A percentile compares a stretch with the other conserved stretches of the same genome.
Conservation (phyloP, 2,113 vertebrate species). For the Plectropomus leopardus region DNA sequence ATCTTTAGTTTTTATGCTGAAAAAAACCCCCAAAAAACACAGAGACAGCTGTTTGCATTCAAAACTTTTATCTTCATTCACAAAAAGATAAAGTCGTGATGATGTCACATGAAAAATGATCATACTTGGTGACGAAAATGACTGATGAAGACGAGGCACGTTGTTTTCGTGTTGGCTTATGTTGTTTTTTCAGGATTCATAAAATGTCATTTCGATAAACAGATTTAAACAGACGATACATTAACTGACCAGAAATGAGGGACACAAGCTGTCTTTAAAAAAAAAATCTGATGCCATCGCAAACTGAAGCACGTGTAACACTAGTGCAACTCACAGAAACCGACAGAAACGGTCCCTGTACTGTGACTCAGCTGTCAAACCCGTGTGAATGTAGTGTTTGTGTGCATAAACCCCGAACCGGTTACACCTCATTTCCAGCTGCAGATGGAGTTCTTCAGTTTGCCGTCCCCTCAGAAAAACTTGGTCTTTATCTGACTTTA, state of each 20-base stretch:
- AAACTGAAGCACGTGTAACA: slow-evolving; percentile 18
- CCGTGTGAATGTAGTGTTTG: not conserved
- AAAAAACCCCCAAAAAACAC: not conserved
- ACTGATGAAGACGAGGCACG: slow-evolving; percentile 36
- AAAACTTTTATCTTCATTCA: slow-evolving; percentile 60
- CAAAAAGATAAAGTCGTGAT: slow-evolving; percentile 31
- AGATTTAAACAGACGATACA: slow-evolving; percentile 32
- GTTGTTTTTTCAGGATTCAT: slow-evolving; percentile 28
- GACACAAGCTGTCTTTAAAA: slow-evolving; percentile 11
- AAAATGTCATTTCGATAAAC: slow-evolving; percentile 39
- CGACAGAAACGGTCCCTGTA: not conserved
- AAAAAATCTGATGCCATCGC: not conserved
- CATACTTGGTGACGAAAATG: slow-evolving; percentile 35
- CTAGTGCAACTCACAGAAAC: slow-evolving; percentile 14
- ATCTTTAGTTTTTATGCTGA: not conserved
- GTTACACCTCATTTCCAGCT: not conserved
- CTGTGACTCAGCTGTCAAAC: slow-evolving; percentile 19
- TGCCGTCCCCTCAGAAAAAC: slow-evolving; percentile 1
- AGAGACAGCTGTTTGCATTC: slow-evolving; percentile 18
- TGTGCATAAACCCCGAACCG: not conserved
- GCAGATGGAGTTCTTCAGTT: not conserved
- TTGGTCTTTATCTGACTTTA: not conserved
- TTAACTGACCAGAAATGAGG: slow-evolving; percentile 30
- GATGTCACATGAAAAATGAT: slow-evolving; percentile 48
- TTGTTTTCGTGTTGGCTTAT: slow-evolving; percentile 1